A percentile compares a stretch with the other conserved stretches of the same genome.
These are phyloP conservation scores for Ondatra zibethicus DNA, from an alignment of 2,113 vertebrate species.

Conservation along the genomic window DNA sequence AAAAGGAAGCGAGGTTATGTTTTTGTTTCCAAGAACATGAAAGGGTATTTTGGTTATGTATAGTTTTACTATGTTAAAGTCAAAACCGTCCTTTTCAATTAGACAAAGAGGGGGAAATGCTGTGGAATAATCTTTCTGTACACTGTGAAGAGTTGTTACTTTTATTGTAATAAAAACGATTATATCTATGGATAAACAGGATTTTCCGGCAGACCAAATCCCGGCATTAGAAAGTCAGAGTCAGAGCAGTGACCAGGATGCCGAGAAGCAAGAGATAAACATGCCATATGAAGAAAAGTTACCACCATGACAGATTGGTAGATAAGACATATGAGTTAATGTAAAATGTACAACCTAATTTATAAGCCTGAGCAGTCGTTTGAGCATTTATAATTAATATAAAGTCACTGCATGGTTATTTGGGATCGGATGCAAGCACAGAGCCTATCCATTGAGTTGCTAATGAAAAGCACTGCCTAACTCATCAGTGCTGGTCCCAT, in stretches of 20 bases:
- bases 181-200: too few species aligned
- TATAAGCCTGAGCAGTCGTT: not conserved
- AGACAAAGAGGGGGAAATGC: too few species aligned
- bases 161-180: too few species aligned
- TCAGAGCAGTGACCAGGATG: not conserved
- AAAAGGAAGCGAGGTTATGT: too few species aligned
- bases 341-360: not conserved
- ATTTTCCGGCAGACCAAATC: not conserved
- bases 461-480: not conserved
- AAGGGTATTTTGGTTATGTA: too few species aligned
- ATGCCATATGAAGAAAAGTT: not conserved
- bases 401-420: not conserved
- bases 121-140: too few species aligned
- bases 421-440: not conserved
- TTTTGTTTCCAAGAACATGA: too few species aligned
- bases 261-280: not conserved
- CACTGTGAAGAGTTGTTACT: too few species aligned
- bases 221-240: not conserved
- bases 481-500: too few species aligned
- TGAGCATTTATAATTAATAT: not conserved
- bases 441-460: not conserved
- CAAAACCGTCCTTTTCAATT: too few species aligned
- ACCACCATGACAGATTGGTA: not conserved
- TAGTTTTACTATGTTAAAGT: too few species aligned
- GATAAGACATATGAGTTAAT: not conserved